These are phyloP conservation scores for Melinopterus prodromus DNA, from an alignment of 2,888 invertebrate genomes.

Conservation along the genomic window DNA sequence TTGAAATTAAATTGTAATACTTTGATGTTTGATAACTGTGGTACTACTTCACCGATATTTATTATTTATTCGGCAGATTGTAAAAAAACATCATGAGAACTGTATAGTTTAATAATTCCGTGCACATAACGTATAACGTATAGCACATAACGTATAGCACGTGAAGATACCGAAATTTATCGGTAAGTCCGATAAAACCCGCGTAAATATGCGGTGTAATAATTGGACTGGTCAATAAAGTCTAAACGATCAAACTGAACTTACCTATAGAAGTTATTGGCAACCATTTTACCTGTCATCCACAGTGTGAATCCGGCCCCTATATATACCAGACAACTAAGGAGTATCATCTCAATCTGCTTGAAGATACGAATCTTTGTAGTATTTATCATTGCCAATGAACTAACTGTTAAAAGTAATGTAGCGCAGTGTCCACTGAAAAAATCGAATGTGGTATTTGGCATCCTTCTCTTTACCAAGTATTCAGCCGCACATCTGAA, in stretches of 20 bases:
- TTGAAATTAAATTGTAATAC: too few relatives aligned
- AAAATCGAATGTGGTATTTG: slow-evolving; percentile 15
- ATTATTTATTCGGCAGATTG: too few relatives aligned
- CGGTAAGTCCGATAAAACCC: too few relatives aligned
- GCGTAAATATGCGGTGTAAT: too few relatives aligned
- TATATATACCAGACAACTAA: slow-evolving; percentile 19
- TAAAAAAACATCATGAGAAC: too few relatives aligned
- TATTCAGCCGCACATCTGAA: slow-evolving; percentile 15
- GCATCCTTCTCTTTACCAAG: slow-evolving; percentile 20
- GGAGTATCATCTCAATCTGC: slow-evolving; percentile 22
- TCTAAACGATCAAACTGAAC: background rate
- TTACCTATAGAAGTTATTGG: slow-evolving; percentile 36
- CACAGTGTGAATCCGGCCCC: slow-evolving; percentile 30
- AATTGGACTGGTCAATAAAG: background rate
- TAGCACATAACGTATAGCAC: too few relatives aligned
- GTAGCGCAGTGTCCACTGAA: slow-evolving; percentile 29
- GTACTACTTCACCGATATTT: too few relatives aligned
- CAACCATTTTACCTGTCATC: slow-evolving; percentile 34
- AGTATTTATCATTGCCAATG: slow-evolving; percentile 28
- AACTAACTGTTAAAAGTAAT: slow-evolving; percentile 16
- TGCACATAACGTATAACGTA: too few relatives aligned
- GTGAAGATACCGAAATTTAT: too few relatives aligned
- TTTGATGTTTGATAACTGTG: too few relatives aligned
- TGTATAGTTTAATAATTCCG: too few relatives aligned
- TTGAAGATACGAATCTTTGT: slow-evolving; percentile 25